phyloP scores from a whole-genome alignment of 1,140 invertebrate genomes.

The Diachasmimorpha longicaudata region DNA sequence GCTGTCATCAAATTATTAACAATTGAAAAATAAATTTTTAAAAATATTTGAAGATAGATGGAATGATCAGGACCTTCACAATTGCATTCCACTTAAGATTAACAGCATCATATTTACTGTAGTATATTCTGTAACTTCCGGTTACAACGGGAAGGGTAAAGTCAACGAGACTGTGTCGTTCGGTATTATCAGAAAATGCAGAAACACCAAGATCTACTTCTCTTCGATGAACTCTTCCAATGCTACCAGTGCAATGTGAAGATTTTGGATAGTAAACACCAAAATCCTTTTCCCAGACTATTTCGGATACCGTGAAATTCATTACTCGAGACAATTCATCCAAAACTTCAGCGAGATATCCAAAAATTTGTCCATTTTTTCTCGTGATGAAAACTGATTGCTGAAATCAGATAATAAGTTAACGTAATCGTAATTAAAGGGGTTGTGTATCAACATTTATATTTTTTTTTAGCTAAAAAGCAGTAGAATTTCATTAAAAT shows the following conservation, averaged over 20 bases:
- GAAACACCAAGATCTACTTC: background rate
- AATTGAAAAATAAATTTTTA: background rate
- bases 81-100: conserved; percentile 40
- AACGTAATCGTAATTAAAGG: too few relatives aligned
- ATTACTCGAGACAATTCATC: background rate
- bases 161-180: conserved; percentile 33
- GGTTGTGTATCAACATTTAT: too few relatives aligned
- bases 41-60: too few relatives aligned
- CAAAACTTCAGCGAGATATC: background rate
- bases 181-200: background rate
- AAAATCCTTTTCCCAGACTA: background rate
- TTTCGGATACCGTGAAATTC: background rate
- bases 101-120: conserved; percentile 21
- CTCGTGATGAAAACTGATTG: background rate
- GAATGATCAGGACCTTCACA: conserved; percentile 15
- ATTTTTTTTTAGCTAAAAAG: too few relatives aligned
- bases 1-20: conserved; percentile 19
- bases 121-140: conserved; percentile 36
- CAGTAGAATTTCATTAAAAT: too few relatives aligned
- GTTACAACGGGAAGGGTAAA: conserved; percentile 43
- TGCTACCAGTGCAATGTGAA: background rate
- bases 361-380: background rate
- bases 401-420: too few relatives aligned
- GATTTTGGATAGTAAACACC: background rate
- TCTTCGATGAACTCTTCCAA: background rate